Conservation (phyloP, 2,888 invertebrate species). For the Trachelus tabidus region DNA sequence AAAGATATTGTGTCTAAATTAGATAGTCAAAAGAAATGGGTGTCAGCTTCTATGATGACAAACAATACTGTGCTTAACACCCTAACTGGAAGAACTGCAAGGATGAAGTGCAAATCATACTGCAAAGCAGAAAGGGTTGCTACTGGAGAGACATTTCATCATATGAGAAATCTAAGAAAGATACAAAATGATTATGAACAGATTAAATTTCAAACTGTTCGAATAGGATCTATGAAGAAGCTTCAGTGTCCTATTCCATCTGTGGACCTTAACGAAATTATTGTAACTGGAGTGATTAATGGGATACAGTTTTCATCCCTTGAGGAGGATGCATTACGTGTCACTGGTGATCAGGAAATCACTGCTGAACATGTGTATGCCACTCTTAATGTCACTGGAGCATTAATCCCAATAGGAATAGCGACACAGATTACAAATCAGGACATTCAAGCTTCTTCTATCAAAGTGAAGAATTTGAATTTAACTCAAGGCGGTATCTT, state of each 20-base stretch:
- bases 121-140: slow-evolving; percentile 36
- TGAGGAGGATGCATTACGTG: slow-evolving; percentile 66
- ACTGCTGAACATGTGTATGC: slow-evolving; percentile 42
- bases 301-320: slow-evolving; percentile 65
- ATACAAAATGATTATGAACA: slow-evolving; percentile 30
- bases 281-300: slow-evolving; percentile 68
- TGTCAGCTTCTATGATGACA: slow-evolving; percentile 22
- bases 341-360: slow-evolving; percentile 67
- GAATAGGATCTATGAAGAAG: slow-evolving; percentile 39
- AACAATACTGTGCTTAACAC: slow-evolving; percentile 26
- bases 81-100: slow-evolving; percentile 33
- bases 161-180: slow-evolving; percentile 30
- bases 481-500: slow-evolving; percentile 38
- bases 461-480: slow-evolving; percentile 36
- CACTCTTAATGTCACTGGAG: slow-evolving; percentile 26
- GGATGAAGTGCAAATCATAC: slow-evolving; percentile 34
- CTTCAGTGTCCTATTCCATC: slow-evolving; percentile 47
- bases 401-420: slow-evolving; percentile 33
- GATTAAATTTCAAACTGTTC: slow-evolving; percentile 49
- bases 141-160: slow-evolving; percentile 16
- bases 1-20: slow-evolving; percentile 29
- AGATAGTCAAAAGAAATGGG: slow-evolving; percentile 11
- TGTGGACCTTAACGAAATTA: slow-evolving; percentile 63
- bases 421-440: slow-evolving; percentile 30
- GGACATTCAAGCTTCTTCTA: slow-evolving; percentile 22